Conservation (phyloP, 2,113 vertebrate species). For the Amblyornis subalaris region DNA sequence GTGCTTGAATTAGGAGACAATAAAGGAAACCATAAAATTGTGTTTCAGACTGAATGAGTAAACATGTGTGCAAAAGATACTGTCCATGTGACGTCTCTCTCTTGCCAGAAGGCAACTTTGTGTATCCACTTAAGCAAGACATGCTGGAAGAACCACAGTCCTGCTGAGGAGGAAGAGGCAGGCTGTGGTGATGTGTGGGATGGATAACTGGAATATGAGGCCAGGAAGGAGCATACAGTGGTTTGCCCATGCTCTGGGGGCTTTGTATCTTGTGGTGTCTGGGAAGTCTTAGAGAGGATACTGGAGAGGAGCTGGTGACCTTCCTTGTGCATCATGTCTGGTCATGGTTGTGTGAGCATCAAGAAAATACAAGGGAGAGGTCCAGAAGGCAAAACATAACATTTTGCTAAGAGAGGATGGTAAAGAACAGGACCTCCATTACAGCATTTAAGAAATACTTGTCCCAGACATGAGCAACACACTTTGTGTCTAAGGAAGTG, state of each 20-base stretch:
- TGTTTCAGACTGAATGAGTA: not conserved
- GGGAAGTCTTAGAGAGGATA: not conserved
- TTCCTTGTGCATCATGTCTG: not conserved
- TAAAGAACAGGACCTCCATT: not conserved
- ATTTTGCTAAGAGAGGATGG: not conserved
- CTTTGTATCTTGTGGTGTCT: not conserved
- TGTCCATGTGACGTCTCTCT: not conserved
- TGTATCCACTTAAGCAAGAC: not conserved
- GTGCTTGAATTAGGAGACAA: slow-evolving; percentile 29
- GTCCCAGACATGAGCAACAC: not conserved
- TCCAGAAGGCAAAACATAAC: not conserved
- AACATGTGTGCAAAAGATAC: not conserved
- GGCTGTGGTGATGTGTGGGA: not conserved
- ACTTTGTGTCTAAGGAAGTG: not conserved
- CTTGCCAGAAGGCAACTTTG: not conserved
- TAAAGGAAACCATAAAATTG: not conserved
- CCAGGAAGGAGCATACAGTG: not conserved
- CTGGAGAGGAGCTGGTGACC: not conserved
- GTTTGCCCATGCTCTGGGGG: not conserved
- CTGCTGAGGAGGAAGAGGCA: not conserved
- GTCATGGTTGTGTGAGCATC: not conserved
- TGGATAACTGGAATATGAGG: not conserved
- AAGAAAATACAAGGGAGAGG: not conserved
- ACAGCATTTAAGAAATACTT: not conserved
- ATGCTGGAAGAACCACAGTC: not conserved